Conservation (phyloP, 2,797 vertebrate genomes). For the Xerus rutilus region DNA sequence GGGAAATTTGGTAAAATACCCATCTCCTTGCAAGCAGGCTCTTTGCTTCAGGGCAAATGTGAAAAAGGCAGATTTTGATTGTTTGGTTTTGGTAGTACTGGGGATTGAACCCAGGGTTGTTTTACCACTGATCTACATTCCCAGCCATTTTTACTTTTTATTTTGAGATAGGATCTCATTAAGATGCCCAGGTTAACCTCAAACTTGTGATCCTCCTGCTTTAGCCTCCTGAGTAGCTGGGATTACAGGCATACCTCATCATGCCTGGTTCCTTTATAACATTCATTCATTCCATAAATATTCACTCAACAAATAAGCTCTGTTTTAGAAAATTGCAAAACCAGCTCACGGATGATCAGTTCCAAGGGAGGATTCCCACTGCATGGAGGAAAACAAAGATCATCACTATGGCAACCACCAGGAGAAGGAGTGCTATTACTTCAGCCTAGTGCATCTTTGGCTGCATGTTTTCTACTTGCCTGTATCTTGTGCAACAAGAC, state of each 20-base stretch:
- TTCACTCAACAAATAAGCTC: conserved; percentile 17
- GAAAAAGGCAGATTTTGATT: neutral
- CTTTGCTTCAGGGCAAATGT: neutral
- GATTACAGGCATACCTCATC: too few species aligned
- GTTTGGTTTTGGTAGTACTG: too few species aligned
- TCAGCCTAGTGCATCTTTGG: neutral
- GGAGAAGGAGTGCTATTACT: too few species aligned
- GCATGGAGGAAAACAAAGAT: neutral
- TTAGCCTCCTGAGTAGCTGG: too few species aligned
- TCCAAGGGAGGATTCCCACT: neutral
- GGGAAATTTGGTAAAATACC: neutral
- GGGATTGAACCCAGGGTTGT: too few species aligned
- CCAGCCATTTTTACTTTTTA: too few species aligned
- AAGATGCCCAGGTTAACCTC: too few species aligned
- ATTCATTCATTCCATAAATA: neutral
- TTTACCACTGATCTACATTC: too few species aligned
- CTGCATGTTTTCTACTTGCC: neutral
- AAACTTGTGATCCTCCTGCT: too few species aligned
- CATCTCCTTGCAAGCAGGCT: neutral
- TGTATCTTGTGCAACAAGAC: neutral
- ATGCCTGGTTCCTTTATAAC: neutral
- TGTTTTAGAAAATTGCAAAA: neutral
- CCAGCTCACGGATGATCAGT: neutral
- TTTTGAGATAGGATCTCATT: too few species aligned
- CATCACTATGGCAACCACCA: neutral